Base-by-base conservation (phyloP, 1,140 invertebrate species). In the Diorhabda sublineata region DNA sequence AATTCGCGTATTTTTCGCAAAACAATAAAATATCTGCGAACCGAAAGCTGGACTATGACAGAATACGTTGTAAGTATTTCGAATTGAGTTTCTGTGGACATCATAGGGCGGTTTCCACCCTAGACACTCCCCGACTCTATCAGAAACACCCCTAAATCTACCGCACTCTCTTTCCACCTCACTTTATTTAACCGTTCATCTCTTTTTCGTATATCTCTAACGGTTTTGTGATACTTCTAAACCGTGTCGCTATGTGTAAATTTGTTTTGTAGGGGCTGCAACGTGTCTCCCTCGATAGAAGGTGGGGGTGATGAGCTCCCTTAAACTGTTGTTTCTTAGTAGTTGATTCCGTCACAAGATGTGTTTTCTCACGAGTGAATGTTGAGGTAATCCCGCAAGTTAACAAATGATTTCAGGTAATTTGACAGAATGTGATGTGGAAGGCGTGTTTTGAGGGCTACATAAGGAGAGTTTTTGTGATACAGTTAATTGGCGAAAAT, bases 61-160 rank as follows among this genome's bases (percentile, higher is more conserved):
- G 70, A 76, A 69, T 73, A 75, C 71, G 65, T 73, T 69, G 75
- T 75, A 74, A 76, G 71, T 77, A 75, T 76, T 79, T 75, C 72
- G 75, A 52, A 75, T 70, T 70, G 73, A 74, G 72, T 64, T 70
- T 74, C 66, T 43, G 61, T 64, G 68, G 70, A 75, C 69, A 52
- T 68, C 71, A 74, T 75, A 75, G 76, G 77, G 76, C 69, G 71
- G 71, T 70, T 67, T 69, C 64, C 56, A 52, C 47, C 47, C 47
- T 70, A 73, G 77, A 76, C 75, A 77, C 77, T 71, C 75, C 77
- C 77, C 67, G 64, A 52, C 68, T 63, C 66, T 44, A 60, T 43
- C 67, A 68, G 73, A 70, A 66, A 73, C 74, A 75, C 74, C 72
- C 74, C 74, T 71, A 64, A 52, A 52, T 52, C 47, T 52, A 52